Evolutionary conservation across 2,888 invertebrate genomes (phyloP), one percentile per base, ranked within the genome.

Genomic region (Glaucopsyche alexis): DNA sequence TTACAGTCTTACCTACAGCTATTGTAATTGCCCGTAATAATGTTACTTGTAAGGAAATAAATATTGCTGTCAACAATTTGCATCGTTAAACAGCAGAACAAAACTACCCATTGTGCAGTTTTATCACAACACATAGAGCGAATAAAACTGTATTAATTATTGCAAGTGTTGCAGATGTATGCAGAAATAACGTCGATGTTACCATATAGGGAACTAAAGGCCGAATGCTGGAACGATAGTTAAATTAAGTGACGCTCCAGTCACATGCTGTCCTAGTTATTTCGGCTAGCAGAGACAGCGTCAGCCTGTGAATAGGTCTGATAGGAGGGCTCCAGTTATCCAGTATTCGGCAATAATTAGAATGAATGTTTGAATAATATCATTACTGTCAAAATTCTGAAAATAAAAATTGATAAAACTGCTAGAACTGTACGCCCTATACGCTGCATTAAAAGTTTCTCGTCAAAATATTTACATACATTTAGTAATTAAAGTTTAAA

Each of bases 71-170:
- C 9, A 7, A 29, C 13, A 14, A 60, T 60, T 60, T 29, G 29
- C 60, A 38, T 60, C 29, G 29, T 60, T 55, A 14, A 60, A 60
- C 29, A 60, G 60, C 29, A 7, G 5, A 29, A 8, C 6, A 60
- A 60, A 60, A 60, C 38, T 60, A 60, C 29, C 13, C 60, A 60
- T 60, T 60, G 60, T 60, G 60, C 60, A 29, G 9, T 60, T 60
- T 60, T 7, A 29, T 60, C 9, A 19, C 19, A 55, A 8, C 55
- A 55, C 29, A 29, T 29, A 60, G 13, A 60, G 29, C 29, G 14
- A 60, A 60, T 60, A 7, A 60, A 60, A 38, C 7, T 38, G 60
- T 29, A 60, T 60, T 60, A 60, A 60, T 60, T 60, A 29, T 29
- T 38, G 13, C 13, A 60, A 60, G 5, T 60, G 60, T 13, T 1